These are phyloP conservation scores for Drosophila prostipennis DNA, from an alignment of 2,888 invertebrate species.

Conservation along the genomic window DNA sequence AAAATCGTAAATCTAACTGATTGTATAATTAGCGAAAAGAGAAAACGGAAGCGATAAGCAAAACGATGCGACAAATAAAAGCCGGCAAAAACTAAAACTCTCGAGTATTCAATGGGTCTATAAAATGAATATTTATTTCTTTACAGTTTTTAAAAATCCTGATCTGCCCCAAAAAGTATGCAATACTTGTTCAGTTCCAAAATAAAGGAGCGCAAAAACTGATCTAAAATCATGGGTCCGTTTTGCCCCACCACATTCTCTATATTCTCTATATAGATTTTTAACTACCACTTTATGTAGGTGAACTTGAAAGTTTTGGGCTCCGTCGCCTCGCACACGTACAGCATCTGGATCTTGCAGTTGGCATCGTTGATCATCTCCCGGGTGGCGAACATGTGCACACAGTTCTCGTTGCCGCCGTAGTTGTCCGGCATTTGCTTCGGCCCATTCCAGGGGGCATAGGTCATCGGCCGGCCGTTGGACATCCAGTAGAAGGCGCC, in stretches of 20 bases:
- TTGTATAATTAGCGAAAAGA: slow-evolving; percentile 68
- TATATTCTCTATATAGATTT: too few species aligned
- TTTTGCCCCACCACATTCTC: not conserved
- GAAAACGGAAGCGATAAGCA: slow-evolving; percentile 40
- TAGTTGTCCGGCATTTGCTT: slow-evolving; percentile 75
- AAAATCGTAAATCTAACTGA: slow-evolving; percentile 64
- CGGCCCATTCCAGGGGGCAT: slow-evolving; percentile 71
- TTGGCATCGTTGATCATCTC: slow-evolving; percentile 74
- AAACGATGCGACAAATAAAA: slow-evolving; percentile 49
- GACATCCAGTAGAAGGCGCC: slow-evolving; percentile 75
- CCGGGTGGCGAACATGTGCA: slow-evolving; percentile 69
- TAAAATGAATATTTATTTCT: not conserved
- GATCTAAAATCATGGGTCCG: too few species aligned
- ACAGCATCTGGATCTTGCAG: slow-evolving; percentile 65
- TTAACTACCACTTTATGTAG: slow-evolving; percentile 66
- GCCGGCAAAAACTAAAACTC: slow-evolving; percentile 39
- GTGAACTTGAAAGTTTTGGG: slow-evolving; percentile 67
- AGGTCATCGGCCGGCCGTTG: slow-evolving; percentile 69
- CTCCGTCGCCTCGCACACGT: slow-evolving; percentile 70
- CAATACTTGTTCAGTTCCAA: not conserved
- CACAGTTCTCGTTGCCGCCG: slow-evolving; percentile 70
- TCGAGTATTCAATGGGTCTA: not conserved
- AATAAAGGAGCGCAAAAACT: too few species aligned
- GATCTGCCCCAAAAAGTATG: not conserved
- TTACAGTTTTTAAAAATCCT: not conserved